These are phyloP conservation scores for Nothoprocta perdicaria DNA, from an alignment of 2,113 vertebrate species.

Conservation along the genomic window DNA sequence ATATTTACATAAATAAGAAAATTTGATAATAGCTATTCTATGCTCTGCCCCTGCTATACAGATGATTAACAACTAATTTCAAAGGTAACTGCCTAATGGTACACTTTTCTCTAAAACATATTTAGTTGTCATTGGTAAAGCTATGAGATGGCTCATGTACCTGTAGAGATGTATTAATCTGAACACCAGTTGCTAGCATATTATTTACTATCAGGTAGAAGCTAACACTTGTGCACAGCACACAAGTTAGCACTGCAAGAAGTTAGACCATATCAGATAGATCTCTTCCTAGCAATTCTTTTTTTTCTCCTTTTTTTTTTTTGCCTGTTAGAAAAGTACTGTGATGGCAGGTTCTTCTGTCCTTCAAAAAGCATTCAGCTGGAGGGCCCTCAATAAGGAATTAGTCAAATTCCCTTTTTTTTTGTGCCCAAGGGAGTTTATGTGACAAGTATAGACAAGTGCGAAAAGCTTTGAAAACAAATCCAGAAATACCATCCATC, in stretches of 20 bases:
- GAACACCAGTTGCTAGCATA: neutral
- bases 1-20: neutral
- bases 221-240: neutral
- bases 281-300: too few species aligned
- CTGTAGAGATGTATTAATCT: neutral
- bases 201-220: neutral
- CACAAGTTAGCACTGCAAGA: neutral
- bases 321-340: neutral
- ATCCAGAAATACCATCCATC: conserved; percentile 34
- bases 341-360: neutral
- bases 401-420: conserved; percentile 11
- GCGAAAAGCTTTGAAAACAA: conserved; percentile 55
- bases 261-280: neutral
- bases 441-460: conserved; percentile 42
- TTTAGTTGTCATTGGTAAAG: neutral
- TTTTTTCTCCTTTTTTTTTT: neutral
- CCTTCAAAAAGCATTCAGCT: neutral
- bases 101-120: neutral
- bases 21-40: neutral
- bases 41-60: neutral
- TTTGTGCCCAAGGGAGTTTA: neutral
- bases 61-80: neutral
- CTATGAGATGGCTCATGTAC: neutral
- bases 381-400: neutral
- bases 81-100: neutral